Percentiles rank a stretch among this genome's conserved stretches.
Evolutionary conservation across 1,140 invertebrate genomes (phyloP).

Genomic region (Zaprionus nigranus): DNA sequence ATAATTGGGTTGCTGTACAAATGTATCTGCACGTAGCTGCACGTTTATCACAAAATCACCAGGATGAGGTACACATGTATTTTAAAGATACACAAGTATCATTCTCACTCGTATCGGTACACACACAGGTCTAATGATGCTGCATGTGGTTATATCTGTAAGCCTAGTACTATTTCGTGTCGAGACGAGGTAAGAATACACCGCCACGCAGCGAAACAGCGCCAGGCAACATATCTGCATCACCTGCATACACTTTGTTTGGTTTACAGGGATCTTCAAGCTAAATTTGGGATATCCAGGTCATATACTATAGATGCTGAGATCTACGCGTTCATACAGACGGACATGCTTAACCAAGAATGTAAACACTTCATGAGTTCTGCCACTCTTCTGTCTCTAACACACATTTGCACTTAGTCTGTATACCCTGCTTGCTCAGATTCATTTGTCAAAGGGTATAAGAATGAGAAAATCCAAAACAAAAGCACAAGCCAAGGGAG

Average conservation of each 20-base stretch:
- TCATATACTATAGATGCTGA: neutral
- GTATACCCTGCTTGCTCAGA: neutral
- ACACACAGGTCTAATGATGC: too few relatives aligned
- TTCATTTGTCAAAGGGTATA: neutral
- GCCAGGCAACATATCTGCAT: neutral
- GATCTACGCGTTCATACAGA: neutral
- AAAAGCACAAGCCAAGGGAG: constrained; percentile 9
- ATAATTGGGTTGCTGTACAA: too few relatives aligned
- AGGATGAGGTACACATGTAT: too few relatives aligned
- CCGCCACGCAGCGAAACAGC: neutral
- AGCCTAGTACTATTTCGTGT: neutral
- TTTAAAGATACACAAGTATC: too few relatives aligned
- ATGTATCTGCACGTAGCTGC: too few relatives aligned
- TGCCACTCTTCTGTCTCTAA: neutral
- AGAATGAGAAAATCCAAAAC: constrained; percentile 29
- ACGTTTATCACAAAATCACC: too few relatives aligned
- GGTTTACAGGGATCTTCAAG: neutral
- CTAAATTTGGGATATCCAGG: neutral
- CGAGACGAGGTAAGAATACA: neutral
- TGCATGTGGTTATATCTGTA: neutral
- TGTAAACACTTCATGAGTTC: too few relatives aligned
- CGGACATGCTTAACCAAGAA: neutral
- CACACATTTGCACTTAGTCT: neutral
- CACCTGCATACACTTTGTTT: neutral
- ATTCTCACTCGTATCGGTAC: too few relatives aligned